These are phyloP conservation scores for Bibio marci DNA, from an alignment of 2,888 invertebrate genomes.

Conservation along the genomic window DNA sequence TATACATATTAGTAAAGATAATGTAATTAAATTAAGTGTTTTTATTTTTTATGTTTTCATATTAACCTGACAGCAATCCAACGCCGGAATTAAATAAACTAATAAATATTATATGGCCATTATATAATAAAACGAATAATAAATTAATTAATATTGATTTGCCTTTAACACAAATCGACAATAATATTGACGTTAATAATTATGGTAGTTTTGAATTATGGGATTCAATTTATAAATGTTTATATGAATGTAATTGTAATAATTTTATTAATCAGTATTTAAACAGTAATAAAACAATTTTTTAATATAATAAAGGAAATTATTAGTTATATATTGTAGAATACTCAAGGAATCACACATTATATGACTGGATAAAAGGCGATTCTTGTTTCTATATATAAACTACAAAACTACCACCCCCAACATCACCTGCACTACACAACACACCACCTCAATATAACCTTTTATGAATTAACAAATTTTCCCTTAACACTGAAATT, in stretches of 20 bases:
- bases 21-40: neutral
- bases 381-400: no score
- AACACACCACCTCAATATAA: no score
- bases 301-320: no score
- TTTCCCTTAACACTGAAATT: no score
- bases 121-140: neutral
- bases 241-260: neutral
- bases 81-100: constrained; percentile 1
- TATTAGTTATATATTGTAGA: no score
- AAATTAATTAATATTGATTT: neutral
- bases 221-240: neutral
- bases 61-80: neutral
- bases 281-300: no score
- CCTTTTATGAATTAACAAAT: no score
- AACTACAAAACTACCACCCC: no score
- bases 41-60: neutral
- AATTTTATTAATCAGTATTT: no score
- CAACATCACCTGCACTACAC: no score
- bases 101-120: neutral
- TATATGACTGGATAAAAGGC: no score
- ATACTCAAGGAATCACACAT: no score
- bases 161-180: neutral
- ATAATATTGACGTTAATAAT: neutral
- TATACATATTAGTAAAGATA: neutral
- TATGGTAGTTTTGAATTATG: neutral